Evolutionary conservation across 1,140 invertebrate species (phyloP).

Genomic region (Luehdorfia chinensis): DNA sequence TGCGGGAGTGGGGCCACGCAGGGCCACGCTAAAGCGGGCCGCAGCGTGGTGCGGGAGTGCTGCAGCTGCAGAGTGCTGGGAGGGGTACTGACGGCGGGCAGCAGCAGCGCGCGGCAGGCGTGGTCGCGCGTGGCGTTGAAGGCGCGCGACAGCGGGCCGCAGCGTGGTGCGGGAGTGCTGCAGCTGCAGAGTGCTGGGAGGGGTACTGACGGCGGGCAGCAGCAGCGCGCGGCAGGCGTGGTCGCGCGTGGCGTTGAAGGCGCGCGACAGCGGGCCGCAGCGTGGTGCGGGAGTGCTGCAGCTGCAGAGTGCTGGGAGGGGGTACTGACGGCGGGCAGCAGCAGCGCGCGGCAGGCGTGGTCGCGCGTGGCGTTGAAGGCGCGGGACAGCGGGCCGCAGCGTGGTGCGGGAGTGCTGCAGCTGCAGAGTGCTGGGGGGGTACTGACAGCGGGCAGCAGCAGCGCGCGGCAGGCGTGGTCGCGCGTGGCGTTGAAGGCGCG

Average conservation of each 20-base stretch:
- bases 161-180: too few species aligned
- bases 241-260: conserved; percentile 86
- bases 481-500: conserved; percentile 86
- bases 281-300: too few species aligned
- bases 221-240: conserved; percentile 86
- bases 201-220: conserved; percentile 91
- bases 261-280: conserved; percentile 87
- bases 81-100: conserved; percentile 88
- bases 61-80: too few species aligned
- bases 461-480: conserved; percentile 84
- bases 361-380: conserved; percentile 87
- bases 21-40: conserved; percentile 85
- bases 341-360: conserved; percentile 84
- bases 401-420: too few species aligned
- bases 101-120: conserved; percentile 85
- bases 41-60: too few species aligned
- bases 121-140: conserved; percentile 86
- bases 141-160: conserved; percentile 86
- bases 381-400: conserved; percentile 87
- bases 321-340: conserved; percentile 88
- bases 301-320: too few species aligned
- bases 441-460: conserved; percentile 90
- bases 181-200: too few species aligned
- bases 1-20: too few species aligned
- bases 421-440: too few species aligned